These are phyloP conservation scores for Perdita meconis DNA, from an alignment of 2,888 invertebrate genomes.

Conservation along the genomic window DNA sequence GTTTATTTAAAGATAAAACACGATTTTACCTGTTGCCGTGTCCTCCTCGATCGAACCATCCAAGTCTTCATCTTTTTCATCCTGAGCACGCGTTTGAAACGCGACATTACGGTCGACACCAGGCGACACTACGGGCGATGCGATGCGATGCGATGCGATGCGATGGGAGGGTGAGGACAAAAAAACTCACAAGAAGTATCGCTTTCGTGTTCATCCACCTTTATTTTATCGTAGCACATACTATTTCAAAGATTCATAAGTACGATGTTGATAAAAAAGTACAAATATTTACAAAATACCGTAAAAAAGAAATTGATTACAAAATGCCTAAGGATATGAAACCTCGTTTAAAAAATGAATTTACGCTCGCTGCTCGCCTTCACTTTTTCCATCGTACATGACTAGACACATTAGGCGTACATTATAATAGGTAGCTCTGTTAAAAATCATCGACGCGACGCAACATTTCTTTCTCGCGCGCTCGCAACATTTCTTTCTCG, in stretches of 20 bases:
- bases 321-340: slow-evolving; percentile 70
- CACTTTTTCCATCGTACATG: slow-evolving; percentile 63
- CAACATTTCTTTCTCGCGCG: slow-evolving; percentile 26
- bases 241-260: slow-evolving; percentile 73
- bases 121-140: too few relatives aligned
- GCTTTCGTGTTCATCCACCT: slow-evolving; percentile 59
- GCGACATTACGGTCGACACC: too few relatives aligned
- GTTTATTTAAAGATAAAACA: background rate
- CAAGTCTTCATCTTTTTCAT: too few relatives aligned
- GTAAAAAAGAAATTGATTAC: slow-evolving; percentile 72
- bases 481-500: too few relatives aligned
- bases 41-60: too few relatives aligned
- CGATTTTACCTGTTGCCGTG: background rate
- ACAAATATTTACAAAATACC: slow-evolving; percentile 82
- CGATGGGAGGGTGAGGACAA: too few relatives aligned
- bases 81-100: too few relatives aligned
- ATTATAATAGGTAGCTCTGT: slow-evolving; percentile 58
- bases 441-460: slow-evolving; percentile 50
- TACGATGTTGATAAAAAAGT: slow-evolving; percentile 79
- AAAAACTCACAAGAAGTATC: background rate
- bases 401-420: slow-evolving; percentile 69
- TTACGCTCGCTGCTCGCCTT: slow-evolving; percentile 64
- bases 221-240: slow-evolving; percentile 74
- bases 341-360: slow-evolving; percentile 69
- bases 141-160: too few relatives aligned